Evolutionary conservation across 1,140 invertebrate species (phyloP).

Genomic region (Yoshiicerus persimilis): DNA sequence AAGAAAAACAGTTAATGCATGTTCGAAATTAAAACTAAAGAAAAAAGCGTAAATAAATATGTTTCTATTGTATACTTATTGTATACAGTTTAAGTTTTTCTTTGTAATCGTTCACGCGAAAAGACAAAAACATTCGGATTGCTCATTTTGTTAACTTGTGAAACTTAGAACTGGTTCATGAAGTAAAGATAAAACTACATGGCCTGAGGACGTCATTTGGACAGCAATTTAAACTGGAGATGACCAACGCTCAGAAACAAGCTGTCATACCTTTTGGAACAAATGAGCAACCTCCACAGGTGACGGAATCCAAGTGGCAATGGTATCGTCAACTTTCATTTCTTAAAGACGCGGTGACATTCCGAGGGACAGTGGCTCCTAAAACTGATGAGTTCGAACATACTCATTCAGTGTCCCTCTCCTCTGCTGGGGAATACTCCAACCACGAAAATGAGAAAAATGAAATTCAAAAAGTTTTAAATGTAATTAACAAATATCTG

Average conservation of each 20-base stretch:
- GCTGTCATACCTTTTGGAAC: not conserved
- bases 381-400: constrained; percentile 6
- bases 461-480: not conserved
- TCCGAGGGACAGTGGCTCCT: not conserved
- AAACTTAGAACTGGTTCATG: constrained; percentile 20
- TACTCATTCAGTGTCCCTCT: not conserved
- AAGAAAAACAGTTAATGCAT: no score
- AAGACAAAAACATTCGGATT: not conserved
- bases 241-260: not conserved
- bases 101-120: not conserved
- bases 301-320: constrained; percentile 27
- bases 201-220: constrained; percentile 28
- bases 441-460: not conserved
- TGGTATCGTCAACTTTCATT: constrained; percentile 31
- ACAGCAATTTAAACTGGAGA: constrained; percentile 30
- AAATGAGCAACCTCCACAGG: not conserved
- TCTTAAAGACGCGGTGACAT: constrained; percentile 28
- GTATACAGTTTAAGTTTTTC: no score
- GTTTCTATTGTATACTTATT: no score
- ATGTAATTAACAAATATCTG: not conserved
- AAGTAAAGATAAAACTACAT: constrained; percentile 31
- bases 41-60: no score
- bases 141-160: not conserved
- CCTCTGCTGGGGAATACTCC: not conserved
- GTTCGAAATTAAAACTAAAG: no score